phyloP scores from a whole-genome alignment of 2,113 vertebrate species.

The Oreochromis tanganicae region DNA sequence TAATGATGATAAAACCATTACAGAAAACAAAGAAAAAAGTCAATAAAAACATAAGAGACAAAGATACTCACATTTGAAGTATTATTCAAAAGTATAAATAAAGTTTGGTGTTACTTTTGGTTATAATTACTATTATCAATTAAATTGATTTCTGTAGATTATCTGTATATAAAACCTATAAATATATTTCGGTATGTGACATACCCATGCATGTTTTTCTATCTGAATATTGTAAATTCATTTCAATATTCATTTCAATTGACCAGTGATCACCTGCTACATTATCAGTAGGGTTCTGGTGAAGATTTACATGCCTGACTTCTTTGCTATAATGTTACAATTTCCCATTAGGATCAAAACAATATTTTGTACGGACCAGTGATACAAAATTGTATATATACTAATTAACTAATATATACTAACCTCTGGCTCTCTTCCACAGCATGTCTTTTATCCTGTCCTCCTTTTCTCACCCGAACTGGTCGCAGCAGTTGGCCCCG shows the following conservation, averaged over 20 bases:
- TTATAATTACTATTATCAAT: neutral
- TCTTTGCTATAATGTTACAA: neutral
- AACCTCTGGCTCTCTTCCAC: fast-evolving
- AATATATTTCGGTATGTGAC: fast-evolving
- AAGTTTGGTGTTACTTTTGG: neutral
- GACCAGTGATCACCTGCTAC: neutral
- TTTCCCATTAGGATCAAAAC: neutral
- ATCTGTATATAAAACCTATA: neutral
- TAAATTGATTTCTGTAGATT: neutral
- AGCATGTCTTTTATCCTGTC: neutral
- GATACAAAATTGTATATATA: neutral
- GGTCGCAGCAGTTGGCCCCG: fast-evolving
- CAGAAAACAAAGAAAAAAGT: fast-evolving
- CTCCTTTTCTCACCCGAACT: neutral
- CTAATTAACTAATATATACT: neutral
- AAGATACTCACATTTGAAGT: neutral
- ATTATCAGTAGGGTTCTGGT: neutral
- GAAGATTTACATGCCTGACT: fast-evolving
- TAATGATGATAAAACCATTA: neutral
- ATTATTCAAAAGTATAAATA: fast-evolving
- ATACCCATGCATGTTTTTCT: neutral
- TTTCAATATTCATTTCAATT: fast-evolving
- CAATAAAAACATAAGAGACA: neutral
- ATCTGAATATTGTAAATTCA: neutral
- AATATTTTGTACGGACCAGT: fast-evolving